Conservation (phyloP, 2,797 vertebrate genomes). For the Melanotaenia pygmaea region DNA sequence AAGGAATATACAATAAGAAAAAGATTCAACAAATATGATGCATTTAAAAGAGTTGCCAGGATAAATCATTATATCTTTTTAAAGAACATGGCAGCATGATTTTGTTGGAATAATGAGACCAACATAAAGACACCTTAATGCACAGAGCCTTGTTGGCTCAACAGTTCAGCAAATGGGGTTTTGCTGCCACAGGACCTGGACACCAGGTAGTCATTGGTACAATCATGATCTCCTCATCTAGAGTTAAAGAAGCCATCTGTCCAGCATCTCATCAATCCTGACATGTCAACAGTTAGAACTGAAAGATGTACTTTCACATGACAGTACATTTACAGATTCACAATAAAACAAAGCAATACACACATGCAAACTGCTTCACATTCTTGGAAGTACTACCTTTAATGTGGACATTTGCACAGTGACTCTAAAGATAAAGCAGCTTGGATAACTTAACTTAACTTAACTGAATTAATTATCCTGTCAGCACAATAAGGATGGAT, state of each 20-base stretch:
- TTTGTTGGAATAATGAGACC: not conserved
- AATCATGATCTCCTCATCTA: not conserved
- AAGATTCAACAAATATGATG: not conserved
- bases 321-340: not conserved
- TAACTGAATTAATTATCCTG: constrained; percentile 18
- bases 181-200: too few species aligned
- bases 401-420: too few species aligned
- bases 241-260: not conserved
- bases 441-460: not conserved
- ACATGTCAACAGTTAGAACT: not conserved
- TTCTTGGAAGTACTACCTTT: not conserved
- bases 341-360: not conserved
- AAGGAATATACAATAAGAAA: not conserved
- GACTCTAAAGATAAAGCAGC: not conserved
- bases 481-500: constrained; percentile 11
- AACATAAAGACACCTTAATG: not conserved
- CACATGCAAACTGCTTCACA: not conserved
- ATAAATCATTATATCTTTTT: too few species aligned
- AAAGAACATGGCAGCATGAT: too few species aligned
- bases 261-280: not conserved
- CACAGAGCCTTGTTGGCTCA: too few species aligned
- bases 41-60: too few species aligned
- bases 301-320: not conserved
- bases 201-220: not conserved
- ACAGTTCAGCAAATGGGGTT: not conserved